A percentile compares a stretch with the other conserved stretches of the same genome.
These are phyloP conservation scores for Drosophila colorata DNA, from an alignment of 2,888 invertebrate genomes.

Conservation along the genomic window DNA sequence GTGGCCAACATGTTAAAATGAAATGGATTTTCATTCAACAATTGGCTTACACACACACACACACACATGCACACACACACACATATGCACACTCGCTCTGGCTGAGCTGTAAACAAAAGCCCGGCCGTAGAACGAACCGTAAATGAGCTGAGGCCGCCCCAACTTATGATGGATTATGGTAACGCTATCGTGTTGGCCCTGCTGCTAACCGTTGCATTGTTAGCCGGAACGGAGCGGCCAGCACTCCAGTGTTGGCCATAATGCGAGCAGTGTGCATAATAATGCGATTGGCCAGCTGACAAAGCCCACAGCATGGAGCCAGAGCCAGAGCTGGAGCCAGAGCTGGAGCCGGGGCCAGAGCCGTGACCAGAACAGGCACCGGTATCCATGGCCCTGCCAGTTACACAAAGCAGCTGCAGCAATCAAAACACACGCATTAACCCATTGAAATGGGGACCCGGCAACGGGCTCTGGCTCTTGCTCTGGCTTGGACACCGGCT, in stretches of 20 bases:
- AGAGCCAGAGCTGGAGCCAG: constrained; percentile 2
- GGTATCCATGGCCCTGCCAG: background rate
- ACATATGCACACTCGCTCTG: background rate
- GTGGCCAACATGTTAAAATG: constrained; percentile 84
- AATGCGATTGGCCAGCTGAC: constrained; percentile 69
- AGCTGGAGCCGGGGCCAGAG: background rate
- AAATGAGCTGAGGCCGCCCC: constrained; percentile 62
- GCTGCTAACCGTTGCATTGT: constrained; percentile 43
- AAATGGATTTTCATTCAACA: constrained; percentile 83
- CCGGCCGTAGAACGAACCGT: constrained; percentile 20
- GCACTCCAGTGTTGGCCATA: constrained; percentile 60
- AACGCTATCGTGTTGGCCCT: constrained; percentile 42
- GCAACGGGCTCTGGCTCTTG: background rate
- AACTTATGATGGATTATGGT: constrained; percentile 82
- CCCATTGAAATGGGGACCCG: constrained; percentile 40
- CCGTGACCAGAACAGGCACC: background rate
- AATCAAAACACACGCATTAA: constrained; percentile 58
- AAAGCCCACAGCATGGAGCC: constrained; percentile 27
- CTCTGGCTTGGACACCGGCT: constrained; percentile 4
- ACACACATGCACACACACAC: constrained; percentile 9
- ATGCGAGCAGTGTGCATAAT: constrained; percentile 63
- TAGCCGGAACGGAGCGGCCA: constrained; percentile 9
- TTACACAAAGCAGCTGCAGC: constrained; percentile 36
- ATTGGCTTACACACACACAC: constrained; percentile 67
- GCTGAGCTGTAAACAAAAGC: constrained; percentile 43